phyloP scores from a whole-genome alignment of 2,888 invertebrate genomes.

The Pyralis farinalis region DNA sequence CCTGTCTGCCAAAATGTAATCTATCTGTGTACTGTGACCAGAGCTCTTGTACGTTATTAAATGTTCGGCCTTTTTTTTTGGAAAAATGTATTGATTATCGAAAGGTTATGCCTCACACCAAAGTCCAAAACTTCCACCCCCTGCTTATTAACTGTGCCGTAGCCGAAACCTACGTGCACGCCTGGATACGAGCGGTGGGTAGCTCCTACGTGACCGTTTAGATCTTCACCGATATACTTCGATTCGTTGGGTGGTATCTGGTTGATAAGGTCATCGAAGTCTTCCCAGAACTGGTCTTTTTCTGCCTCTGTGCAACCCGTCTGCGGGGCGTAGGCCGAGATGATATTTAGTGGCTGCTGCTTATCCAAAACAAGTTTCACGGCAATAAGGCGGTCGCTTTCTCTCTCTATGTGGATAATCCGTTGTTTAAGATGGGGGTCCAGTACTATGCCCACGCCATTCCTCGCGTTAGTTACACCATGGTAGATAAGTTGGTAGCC shows the following conservation, averaged over 20 bases:
- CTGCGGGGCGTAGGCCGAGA: conserved; percentile 17
- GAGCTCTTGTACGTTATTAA: conserved; percentile 5
- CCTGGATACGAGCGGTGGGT: background rate
- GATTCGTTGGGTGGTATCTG: conserved; percentile 1
- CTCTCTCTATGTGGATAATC: conserved; percentile 13
- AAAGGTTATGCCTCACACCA: conserved; percentile 2
- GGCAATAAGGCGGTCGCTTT: conserved; percentile 13
- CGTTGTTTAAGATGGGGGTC: conserved; percentile 10
- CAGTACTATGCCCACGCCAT: conserved; percentile 15
- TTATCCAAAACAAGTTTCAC: conserved; percentile 17
- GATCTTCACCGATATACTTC: conserved; percentile 1
- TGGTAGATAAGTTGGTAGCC: too few species aligned
- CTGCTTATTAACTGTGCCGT: too few species aligned
- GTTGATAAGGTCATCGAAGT: conserved; percentile 12
- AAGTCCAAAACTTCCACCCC: conserved; percentile 3
- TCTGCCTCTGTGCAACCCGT: conserved; percentile 9
- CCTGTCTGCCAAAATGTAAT: background rate
- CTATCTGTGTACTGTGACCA: background rate
- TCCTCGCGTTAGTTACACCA: conserved; percentile 5
- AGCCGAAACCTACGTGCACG: too few species aligned
- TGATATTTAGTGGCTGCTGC: conserved; percentile 13
- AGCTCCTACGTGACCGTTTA: conserved; percentile 4
- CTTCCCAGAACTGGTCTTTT: conserved; percentile 18
- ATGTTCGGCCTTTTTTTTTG: conserved; percentile 7
- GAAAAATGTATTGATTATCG: conserved; percentile 10